Percentiles rank a stretch among this genome's conserved stretches.
phyloP scores from a whole-genome alignment of 1,140 invertebrate genomes.

The Spodoptera frugiperda region DNA sequence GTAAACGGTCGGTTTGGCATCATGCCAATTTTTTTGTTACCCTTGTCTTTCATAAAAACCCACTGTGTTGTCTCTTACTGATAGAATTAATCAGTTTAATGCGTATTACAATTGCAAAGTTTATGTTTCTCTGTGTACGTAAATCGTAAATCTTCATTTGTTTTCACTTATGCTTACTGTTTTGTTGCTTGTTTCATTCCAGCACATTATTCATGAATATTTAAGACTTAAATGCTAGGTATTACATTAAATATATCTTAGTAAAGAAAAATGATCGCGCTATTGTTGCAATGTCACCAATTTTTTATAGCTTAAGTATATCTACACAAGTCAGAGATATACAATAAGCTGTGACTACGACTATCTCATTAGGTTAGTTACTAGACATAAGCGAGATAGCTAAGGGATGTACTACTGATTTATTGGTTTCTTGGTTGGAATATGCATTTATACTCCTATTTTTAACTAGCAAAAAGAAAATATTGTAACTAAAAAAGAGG shows the following conservation, averaged over 20 bases:
- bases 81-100: conserved; percentile 44
- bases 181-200: conserved; percentile 1
- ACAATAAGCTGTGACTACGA: too few species aligned
- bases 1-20: conserved; percentile 65
- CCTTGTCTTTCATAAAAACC: conserved; percentile 57
- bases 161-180: conserved; percentile 25
- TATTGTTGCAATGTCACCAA: too few species aligned
- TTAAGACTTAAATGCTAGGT: not conserved
- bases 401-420: too few species aligned
- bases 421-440: not conserved
- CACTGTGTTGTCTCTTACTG: conserved; percentile 40
- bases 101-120: conserved; percentile 44
- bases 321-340: too few species aligned
- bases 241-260: not conserved
- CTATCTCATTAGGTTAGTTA: too few species aligned
- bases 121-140: conserved; percentile 20
- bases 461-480: too few species aligned
- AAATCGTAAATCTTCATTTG: conserved; percentile 35
- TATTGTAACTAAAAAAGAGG: too few species aligned
- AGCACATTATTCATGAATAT: conserved; percentile 7
- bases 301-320: too few species aligned
- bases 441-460: not conserved
- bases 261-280: too few species aligned
- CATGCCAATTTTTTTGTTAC: conserved; percentile 66
- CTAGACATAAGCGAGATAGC: too few species aligned